Conservation (phyloP, 2,797 vertebrate species). For the Balearica regulorum region DNA sequence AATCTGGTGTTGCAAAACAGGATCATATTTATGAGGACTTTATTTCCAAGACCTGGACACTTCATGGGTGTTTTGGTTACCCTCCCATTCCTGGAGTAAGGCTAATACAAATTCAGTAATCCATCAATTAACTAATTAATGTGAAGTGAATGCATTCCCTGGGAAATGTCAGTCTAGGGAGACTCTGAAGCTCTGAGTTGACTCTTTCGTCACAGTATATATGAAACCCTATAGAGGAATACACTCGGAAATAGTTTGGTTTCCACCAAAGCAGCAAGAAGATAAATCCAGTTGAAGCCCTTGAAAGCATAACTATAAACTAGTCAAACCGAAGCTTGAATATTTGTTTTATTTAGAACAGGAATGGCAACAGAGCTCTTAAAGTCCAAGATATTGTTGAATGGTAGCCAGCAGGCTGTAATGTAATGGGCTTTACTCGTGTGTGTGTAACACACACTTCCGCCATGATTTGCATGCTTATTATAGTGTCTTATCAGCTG, state of each 20-base stretch:
- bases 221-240: not conserved
- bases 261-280: not conserved
- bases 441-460: not conserved
- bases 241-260: not conserved
- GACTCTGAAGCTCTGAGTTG: not conserved
- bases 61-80: not conserved
- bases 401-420: not conserved
- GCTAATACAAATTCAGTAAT: not conserved
- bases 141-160: not conserved
- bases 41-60: not conserved
- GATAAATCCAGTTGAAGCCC: not conserved
- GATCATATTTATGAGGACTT: not conserved
- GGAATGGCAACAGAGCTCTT: not conserved
- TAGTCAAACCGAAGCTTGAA: not conserved
- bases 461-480: not conserved
- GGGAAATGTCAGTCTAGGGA: not conserved
- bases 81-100: not conserved
- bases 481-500: constrained; percentile 38
- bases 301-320: not conserved
- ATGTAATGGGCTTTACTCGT: not conserved
- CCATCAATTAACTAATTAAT: not conserved
- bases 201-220: not conserved
- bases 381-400: not conserved
- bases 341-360: not conserved
- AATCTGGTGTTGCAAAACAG: not conserved